Evolutionary conservation across 2,113 vertebrate species (phyloP).

Genomic region (Octodon degus): DNA sequence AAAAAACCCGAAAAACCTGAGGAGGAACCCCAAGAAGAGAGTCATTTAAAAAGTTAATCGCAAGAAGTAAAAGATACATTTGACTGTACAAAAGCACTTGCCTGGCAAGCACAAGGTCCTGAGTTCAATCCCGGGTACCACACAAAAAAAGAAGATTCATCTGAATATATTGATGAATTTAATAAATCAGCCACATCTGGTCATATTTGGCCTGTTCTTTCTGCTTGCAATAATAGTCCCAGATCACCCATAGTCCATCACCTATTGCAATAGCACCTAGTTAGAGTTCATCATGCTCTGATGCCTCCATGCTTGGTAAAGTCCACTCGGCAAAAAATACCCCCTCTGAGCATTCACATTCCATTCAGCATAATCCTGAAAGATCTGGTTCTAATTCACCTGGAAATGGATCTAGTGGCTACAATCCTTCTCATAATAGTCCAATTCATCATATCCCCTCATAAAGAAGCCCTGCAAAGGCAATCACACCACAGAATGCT

Average conservation of each 20-base stretch:
- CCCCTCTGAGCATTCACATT: constrained; percentile 90
- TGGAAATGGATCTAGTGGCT: constrained; percentile 90
- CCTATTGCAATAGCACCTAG: constrained; percentile 89
- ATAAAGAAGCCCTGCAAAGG: constrained; percentile 89
- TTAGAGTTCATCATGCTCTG: constrained; percentile 91
- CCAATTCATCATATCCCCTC: constrained; percentile 88
- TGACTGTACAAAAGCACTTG: constrained; percentile 66
- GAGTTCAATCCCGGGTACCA: too few species aligned
- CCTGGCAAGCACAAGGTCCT: too few species aligned
- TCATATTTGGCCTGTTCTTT: constrained; percentile 92
- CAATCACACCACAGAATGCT: constrained; percentile 86
- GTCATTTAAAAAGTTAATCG: constrained; percentile 89
- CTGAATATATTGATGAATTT: constrained; percentile 89
- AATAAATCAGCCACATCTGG: constrained; percentile 90
- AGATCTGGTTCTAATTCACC: constrained; percentile 90
- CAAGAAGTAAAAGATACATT: constrained; percentile 89
- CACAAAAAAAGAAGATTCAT: constrained; percentile 76
- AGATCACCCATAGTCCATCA: constrained; percentile 91
- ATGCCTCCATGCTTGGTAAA: constrained; percentile 89
- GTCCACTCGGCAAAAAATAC: constrained; percentile 90
- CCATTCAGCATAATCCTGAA: constrained; percentile 91
- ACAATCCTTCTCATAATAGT: constrained; percentile 91
- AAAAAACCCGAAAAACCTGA: constrained; percentile 90
- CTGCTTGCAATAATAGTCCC: constrained; percentile 91
- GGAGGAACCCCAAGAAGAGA: constrained; percentile 87